Evolutionary conservation across 1,140 invertebrate species (phyloP), one percentile per base, ranked within the genome.

Genomic region (Homarus americanus): DNA sequence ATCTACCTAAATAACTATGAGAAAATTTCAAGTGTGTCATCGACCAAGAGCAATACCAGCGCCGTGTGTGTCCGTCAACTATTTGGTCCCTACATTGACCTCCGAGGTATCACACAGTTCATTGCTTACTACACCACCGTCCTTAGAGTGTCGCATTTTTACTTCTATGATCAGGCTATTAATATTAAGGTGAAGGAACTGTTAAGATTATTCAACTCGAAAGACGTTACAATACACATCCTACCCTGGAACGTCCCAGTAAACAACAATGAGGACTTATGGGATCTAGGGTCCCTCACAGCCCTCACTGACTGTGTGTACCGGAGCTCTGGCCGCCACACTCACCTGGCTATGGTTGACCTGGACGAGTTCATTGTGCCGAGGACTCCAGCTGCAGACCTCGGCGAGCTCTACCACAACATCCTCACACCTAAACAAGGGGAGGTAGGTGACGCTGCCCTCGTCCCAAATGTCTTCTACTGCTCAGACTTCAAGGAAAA

Each of bases 291-390:
- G 9, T 87, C 87, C 3, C 82, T 92, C 0, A 73, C 87, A 17
- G 69, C 91, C 32, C 41, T 90, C n/a, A 92, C 90, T 28, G 91
- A 92, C 32, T 92, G 91, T 24, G 75, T 92, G 1, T 92, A 92
- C 44, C 79, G 91, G 10, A 53, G 63, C 20, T 53, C 85, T 7
- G 73, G 63, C 2, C 63, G 69, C 17, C 87, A 90, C 24, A 9
- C 44, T 34, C 66, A 86, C 66, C 41, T 90, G 32, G 87, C 88
- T 9, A 82, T 92, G 0, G 91, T 92, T 12, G 91, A 92, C 24
- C 10, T 92, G 9, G 91, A 92, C 15, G 91, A 92, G 41, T 92
- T 92, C 63, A 90, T 92, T 34, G 91, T 92, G 49, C 87, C 91
- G 15, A 72, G 83, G 28, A 63, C 58, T 7, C 24, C 66, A 15